Evolutionary conservation across 2,113 vertebrate genomes (phyloP), one percentile per base, ranked within the genome.

Genomic region (Peucedramus taeniatus): DNA sequence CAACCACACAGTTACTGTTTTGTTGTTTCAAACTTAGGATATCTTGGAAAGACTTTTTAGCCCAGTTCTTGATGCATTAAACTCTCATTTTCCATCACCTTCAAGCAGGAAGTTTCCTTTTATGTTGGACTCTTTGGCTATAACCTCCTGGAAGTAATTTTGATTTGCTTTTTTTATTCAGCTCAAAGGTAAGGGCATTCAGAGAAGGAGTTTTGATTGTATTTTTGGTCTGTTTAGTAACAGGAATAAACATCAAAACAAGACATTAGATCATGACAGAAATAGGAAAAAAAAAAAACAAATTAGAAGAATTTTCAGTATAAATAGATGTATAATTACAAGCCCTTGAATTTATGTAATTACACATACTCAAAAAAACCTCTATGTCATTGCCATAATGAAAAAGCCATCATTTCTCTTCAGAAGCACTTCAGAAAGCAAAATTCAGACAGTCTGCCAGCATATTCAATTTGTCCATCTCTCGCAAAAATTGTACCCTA

Each of bases 361-460:
- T 96, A 94, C 63, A 83, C 15, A 71, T 57, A 78, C 79, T 96
- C 42, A 84, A 53, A 97, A 96, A 96, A 97, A 53, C 91, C 87
- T 80, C 23, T 85, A 14, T 92, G 82, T 71, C 78, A 77, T 94
- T 88, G 79, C 80, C 31, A 74, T 96, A 93, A 96, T 89, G 90
- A 97, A 97, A 91, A 97, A 96, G 79, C 57, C 24, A 10, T 96
- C 40, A 94, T 97, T 97, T 96, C 83, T 86, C 22, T 96, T 97
- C 87, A 90, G 90, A 95, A 93, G 87, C 63, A 94, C 56, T 86
- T 80, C n/a, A 96, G 72, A 63, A 64, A 57, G 74, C 57, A 91
- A 95, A 97, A 97, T 96, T 97, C 95, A 96, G 70, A 76, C 65
- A 63, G 45, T 78, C 88, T 96, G 83, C 61, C 77, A 94, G 61